phyloP scores from a whole-genome alignment of 1,140 invertebrate species.

The Calliphora vicina region DNA sequence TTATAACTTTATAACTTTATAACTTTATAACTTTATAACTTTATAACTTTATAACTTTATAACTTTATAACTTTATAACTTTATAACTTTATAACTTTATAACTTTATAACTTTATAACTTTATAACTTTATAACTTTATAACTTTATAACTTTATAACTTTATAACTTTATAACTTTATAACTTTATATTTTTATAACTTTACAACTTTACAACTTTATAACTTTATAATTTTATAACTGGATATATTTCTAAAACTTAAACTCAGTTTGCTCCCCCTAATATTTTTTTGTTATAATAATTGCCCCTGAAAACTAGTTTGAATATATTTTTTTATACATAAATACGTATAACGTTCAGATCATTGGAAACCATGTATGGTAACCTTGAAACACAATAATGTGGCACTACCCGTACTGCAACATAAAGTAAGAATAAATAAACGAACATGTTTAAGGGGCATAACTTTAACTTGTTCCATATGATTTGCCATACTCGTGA shows the following conservation, averaged over 20 bases:
- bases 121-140: too few species aligned
- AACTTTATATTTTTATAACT: too few species aligned
- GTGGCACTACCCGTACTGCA: background rate
- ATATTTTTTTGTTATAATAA: background rate
- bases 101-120: too few species aligned
- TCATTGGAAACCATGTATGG: background rate
- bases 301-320: background rate
- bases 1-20: too few species aligned
- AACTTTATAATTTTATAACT: too few species aligned
- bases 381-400: background rate
- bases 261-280: background rate
- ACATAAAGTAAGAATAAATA: background rate
- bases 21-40: too few species aligned
- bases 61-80: too few species aligned
- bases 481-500: constrained; percentile 9
- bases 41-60: too few species aligned
- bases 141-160: too few species aligned
- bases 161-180: too few species aligned
- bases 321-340: background rate
- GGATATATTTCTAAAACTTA: background rate
- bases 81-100: too few species aligned
- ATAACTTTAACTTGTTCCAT: constrained; percentile 23
- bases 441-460: background rate
- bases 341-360: background rate
- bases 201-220: too few species aligned